A percentile compares a stretch with the other conserved stretches of the same genome.
These are phyloP conservation scores for Ornithorhynchus anatinus DNA, from an alignment of 2,113 vertebrate species.

Conservation along the genomic window DNA sequence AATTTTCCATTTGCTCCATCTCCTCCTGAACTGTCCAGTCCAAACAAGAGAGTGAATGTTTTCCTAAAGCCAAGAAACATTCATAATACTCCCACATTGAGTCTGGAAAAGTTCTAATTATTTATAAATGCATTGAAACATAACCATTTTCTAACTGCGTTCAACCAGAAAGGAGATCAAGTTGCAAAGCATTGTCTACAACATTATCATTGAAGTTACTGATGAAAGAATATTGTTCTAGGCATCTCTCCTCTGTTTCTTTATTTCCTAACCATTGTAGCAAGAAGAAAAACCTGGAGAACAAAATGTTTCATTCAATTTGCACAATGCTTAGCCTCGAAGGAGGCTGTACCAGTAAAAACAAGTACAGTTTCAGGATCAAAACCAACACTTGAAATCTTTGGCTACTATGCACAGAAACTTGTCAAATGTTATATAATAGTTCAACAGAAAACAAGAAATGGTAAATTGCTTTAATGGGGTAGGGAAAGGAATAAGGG, in stretches of 20 bases:
- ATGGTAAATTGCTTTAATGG: too few relatives aligned
- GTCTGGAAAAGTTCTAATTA: not conserved
- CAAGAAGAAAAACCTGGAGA: not conserved
- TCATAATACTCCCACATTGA: not conserved
- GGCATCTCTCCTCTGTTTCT: not conserved
- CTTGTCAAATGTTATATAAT: not conserved
- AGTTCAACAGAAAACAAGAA: not conserved
- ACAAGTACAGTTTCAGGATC: not conserved
- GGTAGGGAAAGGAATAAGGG: too few relatives aligned
- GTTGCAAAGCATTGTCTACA: not conserved
- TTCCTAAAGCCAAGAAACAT: not conserved
- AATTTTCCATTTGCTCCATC: conserved; percentile 14
- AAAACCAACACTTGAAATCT: not conserved
- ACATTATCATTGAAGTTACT: not conserved
- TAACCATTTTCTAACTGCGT: not conserved
- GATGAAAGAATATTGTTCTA: not conserved
- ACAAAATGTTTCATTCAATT: not conserved
- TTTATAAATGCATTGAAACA: not conserved
- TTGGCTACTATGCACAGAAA: not conserved
- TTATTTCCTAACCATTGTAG: too few relatives aligned
- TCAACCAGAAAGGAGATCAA: not conserved
- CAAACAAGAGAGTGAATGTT: conserved; percentile 7
- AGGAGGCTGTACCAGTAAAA: not conserved
- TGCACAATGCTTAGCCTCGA: not conserved
- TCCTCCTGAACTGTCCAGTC: not conserved